Conservation (phyloP, 2,797 vertebrate genomes). For the Semaprochilodus insignis region DNA sequence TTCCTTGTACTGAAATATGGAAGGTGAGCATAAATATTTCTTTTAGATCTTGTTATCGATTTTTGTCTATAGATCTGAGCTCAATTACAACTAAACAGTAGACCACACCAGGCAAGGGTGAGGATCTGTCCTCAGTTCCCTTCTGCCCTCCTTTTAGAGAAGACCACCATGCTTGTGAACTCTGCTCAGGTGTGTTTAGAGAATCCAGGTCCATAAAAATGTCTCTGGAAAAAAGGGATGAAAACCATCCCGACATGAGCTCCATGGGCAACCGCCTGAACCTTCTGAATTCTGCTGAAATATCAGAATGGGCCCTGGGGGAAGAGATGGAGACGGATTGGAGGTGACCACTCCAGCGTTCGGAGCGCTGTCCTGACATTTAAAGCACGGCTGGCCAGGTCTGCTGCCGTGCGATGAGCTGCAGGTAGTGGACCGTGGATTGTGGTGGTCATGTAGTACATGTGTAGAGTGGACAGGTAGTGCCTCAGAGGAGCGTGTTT, state of each 20-base stretch:
- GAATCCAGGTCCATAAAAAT: not conserved
- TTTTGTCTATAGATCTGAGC: not conserved
- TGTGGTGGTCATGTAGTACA: not conserved
- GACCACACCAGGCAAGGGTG: not conserved
- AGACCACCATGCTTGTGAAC: not conserved
- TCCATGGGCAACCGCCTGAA: not conserved
- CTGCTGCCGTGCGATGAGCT: not conserved
- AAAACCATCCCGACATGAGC: not conserved
- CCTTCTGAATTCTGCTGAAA: conserved; percentile 17
- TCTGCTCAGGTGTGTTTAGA: not conserved
- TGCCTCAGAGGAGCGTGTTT: not conserved
- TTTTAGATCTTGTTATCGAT: not conserved
- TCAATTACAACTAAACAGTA: not conserved
- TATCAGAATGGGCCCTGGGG: conserved; percentile 41
- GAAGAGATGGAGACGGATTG: conserved; percentile 68
- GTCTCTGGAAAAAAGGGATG: not conserved
- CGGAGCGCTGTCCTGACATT: conserved; percentile 67
- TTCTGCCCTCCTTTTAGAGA: not conserved
- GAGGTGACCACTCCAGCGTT: conserved; percentile 58
- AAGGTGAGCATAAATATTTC: not conserved
- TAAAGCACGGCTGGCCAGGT: conserved; percentile 44
- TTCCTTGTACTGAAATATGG: conserved; percentile 1
- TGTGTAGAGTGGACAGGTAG: not conserved
- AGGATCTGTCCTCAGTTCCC: not conserved
- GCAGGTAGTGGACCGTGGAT: not conserved